Percentiles rank a stretch among this genome's conserved stretches.
phyloP scores from a whole-genome alignment of 2,888 invertebrate species.

The Drosophila robusta region DNA sequence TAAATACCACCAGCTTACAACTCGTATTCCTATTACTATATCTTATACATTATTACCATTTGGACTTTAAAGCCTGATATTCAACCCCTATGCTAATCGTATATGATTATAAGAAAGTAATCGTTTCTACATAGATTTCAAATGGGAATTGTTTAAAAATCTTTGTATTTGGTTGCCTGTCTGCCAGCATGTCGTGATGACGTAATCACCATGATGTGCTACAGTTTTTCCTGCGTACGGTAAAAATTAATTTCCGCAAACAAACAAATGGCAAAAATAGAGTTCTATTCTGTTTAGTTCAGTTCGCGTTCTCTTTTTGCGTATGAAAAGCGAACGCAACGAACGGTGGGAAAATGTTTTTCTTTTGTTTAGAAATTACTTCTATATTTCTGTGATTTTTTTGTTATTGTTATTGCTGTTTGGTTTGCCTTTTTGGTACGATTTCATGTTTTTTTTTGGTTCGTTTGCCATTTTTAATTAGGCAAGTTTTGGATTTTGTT shows the following conservation, averaged over 20 bases:
- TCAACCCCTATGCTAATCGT: no score
- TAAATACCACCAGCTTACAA: no score
- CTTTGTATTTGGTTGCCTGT: constrained; percentile 18
- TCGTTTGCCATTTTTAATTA: constrained; percentile 7
- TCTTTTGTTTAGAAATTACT: constrained; percentile 42
- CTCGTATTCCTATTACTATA: no score
- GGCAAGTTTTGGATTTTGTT: constrained; percentile 5
- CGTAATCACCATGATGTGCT: constrained; percentile 32
- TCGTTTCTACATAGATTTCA: neutral
- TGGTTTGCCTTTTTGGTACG: constrained; percentile 9
- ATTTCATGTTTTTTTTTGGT: neutral
- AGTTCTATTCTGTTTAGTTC: constrained; percentile 22
- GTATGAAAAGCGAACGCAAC: constrained; percentile 20
- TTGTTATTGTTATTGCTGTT: constrained; percentile 14
- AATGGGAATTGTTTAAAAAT: constrained; percentile 7
- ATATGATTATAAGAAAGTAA: neutral
- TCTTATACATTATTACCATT: neutral
- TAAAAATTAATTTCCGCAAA: constrained; percentile 57
- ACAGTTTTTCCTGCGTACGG: constrained; percentile 44
- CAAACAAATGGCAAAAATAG: constrained; percentile 57
- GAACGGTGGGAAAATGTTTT: constrained; percentile 26
- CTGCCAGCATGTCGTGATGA: constrained; percentile 36
- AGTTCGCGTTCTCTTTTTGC: constrained; percentile 4
- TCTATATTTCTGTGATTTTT: constrained; percentile 17
- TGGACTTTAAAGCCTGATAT: neutral